Base-by-base conservation (phyloP, 2,113 vertebrate species). In the Panthera tigris region DNA sequence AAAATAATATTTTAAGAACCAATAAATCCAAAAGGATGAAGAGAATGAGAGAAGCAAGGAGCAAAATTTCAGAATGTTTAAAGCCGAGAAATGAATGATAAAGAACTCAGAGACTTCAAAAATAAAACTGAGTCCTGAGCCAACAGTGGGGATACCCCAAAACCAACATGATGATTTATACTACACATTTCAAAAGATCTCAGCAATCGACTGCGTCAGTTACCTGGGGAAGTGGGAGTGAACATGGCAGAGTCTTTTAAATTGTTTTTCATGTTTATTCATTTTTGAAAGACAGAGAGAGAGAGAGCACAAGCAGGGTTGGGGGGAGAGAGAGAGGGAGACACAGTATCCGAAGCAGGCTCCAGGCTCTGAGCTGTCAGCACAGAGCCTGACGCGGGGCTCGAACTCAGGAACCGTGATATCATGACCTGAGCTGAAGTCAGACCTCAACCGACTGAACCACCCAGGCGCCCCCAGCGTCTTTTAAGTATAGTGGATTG, bases 31-130 rank as follows among this genome's bases (percentile, higher is more conserved):
- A 79, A 80, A 36, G 18, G 61, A 89, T 27, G 19, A 71, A 89
- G n/a, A 89, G 31, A 88, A 23, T 16, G 25, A 41, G 10, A 79
- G 13, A 50, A 36, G 7, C 21, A 50, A 63, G 45, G 19, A 86
- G 61, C 48, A 65, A 61, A 68, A 50, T 76, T 41, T 81, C 61
- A 84, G 71, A 61, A 69, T 61, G 61, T 89, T 84, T 69, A 84
- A 96, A 45, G 25, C 48, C 78, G 33, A 76, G 41, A 86, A 27
- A 74, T 21, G 2, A 93, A 76, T 29, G 31, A 82, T 63, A 66
- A 76, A 90, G 45, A 83, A 89, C 23, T 65, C 52, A 73, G 63
- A 84, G 82, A 74, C 41, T 83, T 89, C 36, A 76, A 90, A 95
- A 83, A 83, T 11, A 65, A 73, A 63, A 45, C 12, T n/a, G 31